Evolutionary conservation across 1,140 invertebrate species (phyloP).

Genomic region (Euglossa dilemma): DNA sequence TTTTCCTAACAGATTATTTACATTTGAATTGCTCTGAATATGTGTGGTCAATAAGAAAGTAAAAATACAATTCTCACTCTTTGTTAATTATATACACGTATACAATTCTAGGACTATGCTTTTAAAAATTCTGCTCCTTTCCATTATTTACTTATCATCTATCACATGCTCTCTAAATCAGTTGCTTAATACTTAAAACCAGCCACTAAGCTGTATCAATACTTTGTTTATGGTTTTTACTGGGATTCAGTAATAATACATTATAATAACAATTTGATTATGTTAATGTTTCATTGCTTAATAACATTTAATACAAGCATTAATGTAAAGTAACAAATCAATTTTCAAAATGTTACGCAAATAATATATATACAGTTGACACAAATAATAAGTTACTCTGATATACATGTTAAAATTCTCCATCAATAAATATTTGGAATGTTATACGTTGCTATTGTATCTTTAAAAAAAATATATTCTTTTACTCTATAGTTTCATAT

Average conservation of each 20-base stretch:
- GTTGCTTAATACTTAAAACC: constrained; percentile 53
- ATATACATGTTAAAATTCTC: constrained; percentile 28
- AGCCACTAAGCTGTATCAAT: constrained; percentile 48
- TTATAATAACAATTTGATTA: constrained; percentile 34
- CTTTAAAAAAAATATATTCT: constrained; percentile 1
- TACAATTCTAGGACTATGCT: constrained; percentile 43
- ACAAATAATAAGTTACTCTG: constrained; percentile 19
- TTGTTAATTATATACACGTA: constrained; percentile 49
- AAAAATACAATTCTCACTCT: constrained; percentile 71
- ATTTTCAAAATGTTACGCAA: constrained; percentile 14
- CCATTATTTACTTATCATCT: constrained; percentile 44
- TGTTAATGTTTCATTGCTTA: constrained; percentile 2
- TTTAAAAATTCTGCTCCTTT: constrained; percentile 49
- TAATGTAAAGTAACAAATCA: constrained; percentile 30
- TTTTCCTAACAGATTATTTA: constrained; percentile 66
- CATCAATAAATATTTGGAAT: not conserved
- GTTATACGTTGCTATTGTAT: not conserved
- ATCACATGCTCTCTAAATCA: constrained; percentile 54
- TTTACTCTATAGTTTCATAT: not conserved
- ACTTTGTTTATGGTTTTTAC: constrained; percentile 46
- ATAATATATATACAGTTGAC: constrained; percentile 20
- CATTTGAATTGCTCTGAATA: constrained; percentile 62
- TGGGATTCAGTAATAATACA: constrained; percentile 47
- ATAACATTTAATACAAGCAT: constrained; percentile 50
- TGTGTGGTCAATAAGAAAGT: constrained; percentile 58